These are phyloP conservation scores for Eolophus roseicapilla DNA, from an alignment of 2,113 vertebrate genomes.

Conservation along the genomic window DNA sequence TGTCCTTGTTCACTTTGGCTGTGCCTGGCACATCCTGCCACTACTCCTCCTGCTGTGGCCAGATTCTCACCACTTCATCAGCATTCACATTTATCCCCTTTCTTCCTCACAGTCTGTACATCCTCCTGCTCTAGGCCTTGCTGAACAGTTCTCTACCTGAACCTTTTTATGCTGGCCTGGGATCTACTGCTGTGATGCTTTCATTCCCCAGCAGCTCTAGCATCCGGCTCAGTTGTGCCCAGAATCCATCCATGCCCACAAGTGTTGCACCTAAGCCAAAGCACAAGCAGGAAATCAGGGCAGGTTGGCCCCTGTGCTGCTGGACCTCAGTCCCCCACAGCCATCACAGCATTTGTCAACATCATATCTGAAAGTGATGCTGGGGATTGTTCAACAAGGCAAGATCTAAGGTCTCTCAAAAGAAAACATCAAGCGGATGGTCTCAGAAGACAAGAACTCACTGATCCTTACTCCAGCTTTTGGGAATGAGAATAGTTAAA, in stretches of 20 bases:
- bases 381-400: neutral
- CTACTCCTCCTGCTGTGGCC: neutral
- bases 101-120: neutral
- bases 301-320: neutral
- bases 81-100: neutral
- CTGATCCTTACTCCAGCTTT: neutral
- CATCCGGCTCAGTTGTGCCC: neutral
- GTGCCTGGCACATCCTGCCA: neutral
- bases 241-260: neutral
- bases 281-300: neutral
- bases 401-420: neutral
- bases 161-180: neutral
- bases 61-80: neutral
- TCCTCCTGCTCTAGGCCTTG: neutral
- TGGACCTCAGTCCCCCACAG: neutral
- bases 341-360: fast-evolving
- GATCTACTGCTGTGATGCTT: neutral
- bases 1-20: fast-evolving
- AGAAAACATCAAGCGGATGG: fast-evolving
- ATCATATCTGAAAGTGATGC: neutral
- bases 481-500: neutral
- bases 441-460: neutral
- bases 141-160: neutral
- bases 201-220: neutral
- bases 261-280: neutral